Percentiles rank a stretch among this genome's conserved stretches.
Evolutionary conservation across 2,797 vertebrate genomes (phyloP).

Genomic region (Botia kubotai): DNA sequence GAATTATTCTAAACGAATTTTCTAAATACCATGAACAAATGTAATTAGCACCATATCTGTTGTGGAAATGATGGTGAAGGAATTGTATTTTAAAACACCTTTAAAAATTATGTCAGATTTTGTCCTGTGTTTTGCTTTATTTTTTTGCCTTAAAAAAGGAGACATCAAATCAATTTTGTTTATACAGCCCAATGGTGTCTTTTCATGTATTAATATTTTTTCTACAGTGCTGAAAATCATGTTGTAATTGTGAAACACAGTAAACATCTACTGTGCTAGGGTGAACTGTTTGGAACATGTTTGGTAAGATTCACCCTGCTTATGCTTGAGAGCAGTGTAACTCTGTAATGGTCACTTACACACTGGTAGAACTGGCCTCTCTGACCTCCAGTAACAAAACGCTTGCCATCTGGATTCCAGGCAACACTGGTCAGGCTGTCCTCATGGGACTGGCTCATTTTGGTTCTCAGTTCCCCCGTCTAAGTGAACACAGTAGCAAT

Average conservation of each 20-base stretch:
- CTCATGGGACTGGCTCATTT: slow-evolving; percentile 98
- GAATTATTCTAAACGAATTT: too few species aligned
- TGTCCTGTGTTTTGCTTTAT: too few species aligned
- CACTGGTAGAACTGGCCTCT: slow-evolving; percentile 98
- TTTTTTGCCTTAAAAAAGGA: too few species aligned
- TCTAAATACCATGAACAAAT: too few species aligned
- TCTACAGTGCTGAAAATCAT: too few species aligned
- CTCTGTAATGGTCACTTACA: slow-evolving; percentile 82
- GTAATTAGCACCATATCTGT: too few species aligned
- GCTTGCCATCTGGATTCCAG: slow-evolving; percentile 97
- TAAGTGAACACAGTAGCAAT: slow-evolving; percentile 61
- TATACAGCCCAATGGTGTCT: too few species aligned
- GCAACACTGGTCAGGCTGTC: slow-evolving; percentile 97
- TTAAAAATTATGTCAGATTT: not conserved
- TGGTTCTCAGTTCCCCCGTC: slow-evolving; percentile 95
- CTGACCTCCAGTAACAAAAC: slow-evolving; percentile 95
- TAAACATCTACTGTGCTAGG: not conserved
- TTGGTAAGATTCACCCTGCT: not conserved
- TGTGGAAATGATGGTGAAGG: too few species aligned
- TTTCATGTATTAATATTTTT: too few species aligned
- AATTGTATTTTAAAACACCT: not conserved
- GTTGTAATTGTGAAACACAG: too few species aligned
- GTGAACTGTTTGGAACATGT: not conserved
- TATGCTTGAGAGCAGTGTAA: not conserved
- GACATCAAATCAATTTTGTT: too few species aligned